Evolutionary conservation across 2,888 invertebrate species (phyloP).

Genomic region (Frankliniella fusca): DNA sequence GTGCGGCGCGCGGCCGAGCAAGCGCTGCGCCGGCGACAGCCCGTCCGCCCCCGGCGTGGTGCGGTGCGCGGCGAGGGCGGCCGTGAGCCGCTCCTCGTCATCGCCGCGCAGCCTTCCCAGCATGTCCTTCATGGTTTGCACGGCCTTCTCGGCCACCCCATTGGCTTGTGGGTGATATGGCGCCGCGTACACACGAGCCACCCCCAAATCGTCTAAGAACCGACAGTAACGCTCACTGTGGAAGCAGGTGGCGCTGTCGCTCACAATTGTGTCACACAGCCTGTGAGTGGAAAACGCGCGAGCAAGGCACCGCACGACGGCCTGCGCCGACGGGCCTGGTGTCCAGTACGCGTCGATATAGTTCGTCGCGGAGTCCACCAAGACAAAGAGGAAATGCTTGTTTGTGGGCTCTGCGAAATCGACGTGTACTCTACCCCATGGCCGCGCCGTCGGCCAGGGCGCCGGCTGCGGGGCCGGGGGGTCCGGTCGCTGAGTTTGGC

Average conservation of each 20-base stretch:
- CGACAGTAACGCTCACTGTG: background rate
- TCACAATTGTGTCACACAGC: background rate
- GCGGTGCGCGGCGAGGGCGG: too few species aligned
- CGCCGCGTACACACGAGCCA: background rate
- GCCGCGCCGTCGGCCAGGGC: background rate
- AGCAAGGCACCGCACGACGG: background rate
- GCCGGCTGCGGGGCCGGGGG: background rate
- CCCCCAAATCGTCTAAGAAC: background rate
- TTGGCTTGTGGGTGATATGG: background rate
- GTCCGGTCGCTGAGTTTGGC: too few species aligned
- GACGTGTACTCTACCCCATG: background rate
- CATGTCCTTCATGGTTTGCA: background rate
- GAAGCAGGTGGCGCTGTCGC: background rate
- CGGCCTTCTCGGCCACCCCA: background rate
- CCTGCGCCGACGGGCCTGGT: background rate
- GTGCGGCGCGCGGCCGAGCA: too few species aligned
- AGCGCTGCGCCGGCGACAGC: too few species aligned
- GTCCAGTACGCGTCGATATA: background rate
- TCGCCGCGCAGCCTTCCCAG: too few species aligned
- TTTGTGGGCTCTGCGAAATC: background rate
- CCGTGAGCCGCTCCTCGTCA: too few species aligned
- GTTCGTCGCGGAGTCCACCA: background rate
- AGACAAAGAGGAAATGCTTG: background rate
- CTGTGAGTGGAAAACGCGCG: background rate
- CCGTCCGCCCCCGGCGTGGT: too few species aligned